Conservation (phyloP, 2,888 invertebrate genomes). For the Sympetrum striolatum region DNA sequence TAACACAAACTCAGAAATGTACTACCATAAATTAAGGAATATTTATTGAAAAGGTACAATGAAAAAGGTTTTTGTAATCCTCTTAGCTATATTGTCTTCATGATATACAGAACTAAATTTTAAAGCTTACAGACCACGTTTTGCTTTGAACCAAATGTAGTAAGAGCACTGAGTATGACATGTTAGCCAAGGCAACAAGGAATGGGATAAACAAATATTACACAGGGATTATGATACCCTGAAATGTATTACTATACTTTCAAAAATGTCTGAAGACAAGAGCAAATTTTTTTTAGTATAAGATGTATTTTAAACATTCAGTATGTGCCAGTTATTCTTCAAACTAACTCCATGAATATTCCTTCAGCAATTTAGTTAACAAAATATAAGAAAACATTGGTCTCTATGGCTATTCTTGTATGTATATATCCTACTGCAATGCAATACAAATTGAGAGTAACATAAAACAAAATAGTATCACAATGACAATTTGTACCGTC, state of each 20-base stretch:
- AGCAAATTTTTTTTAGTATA: background rate
- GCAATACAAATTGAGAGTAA: constrained; percentile 49
- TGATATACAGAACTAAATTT: constrained; percentile 45
- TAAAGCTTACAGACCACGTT: constrained; percentile 45
- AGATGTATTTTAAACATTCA: background rate
- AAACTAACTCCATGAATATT: constrained; percentile 47
- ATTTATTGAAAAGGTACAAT: constrained; percentile 36
- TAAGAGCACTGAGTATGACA: constrained; percentile 46
- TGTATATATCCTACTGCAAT: constrained; percentile 48
- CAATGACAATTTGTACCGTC: constrained; percentile 51
- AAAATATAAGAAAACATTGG: constrained; percentile 47
- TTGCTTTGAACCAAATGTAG: constrained; percentile 36
- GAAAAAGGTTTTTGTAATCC: constrained; percentile 37
- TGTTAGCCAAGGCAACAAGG: constrained; percentile 27
- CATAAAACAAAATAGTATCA: constrained; percentile 50
- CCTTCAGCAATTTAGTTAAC: constrained; percentile 46
- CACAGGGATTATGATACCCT: background rate
- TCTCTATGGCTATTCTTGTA: constrained; percentile 47
- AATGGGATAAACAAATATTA: constrained; percentile 33
- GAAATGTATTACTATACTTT: constrained; percentile 21
- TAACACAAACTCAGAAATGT: background rate
- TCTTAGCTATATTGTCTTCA: constrained; percentile 45
- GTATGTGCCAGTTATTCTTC: constrained; percentile 5
- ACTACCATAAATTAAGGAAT: constrained; percentile 6
- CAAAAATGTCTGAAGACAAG: background rate